Evolutionary conservation across 1,140 invertebrate species (phyloP).

Genomic region (Pemphigus obesinymphae): DNA sequence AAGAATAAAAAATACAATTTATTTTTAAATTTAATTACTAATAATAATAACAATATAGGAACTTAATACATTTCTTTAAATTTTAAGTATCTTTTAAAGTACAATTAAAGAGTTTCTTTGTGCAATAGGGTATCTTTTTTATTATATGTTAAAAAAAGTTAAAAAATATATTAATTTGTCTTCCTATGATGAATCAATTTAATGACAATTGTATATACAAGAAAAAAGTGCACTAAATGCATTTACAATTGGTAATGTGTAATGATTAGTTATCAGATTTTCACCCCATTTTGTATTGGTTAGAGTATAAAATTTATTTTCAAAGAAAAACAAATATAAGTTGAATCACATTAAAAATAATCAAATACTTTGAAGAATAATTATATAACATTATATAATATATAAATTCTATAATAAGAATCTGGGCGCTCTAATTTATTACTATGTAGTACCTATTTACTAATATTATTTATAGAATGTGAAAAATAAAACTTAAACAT

Average conservation of each 20-base stretch:
- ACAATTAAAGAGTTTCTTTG: too few species aligned
- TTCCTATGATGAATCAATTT: neutral
- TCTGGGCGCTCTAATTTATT: constrained; percentile 1
- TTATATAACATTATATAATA: too few species aligned
- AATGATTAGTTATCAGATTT: neutral
- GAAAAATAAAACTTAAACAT: constrained; percentile 23
- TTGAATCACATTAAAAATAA: neutral
- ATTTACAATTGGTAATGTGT: neutral
- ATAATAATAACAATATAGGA: too few species aligned
- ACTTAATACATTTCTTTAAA: too few species aligned
- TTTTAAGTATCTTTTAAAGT: too few species aligned
- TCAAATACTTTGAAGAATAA: neutral
- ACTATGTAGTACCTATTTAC: neutral
- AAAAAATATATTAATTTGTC: neutral
- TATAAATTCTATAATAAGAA: neutral
- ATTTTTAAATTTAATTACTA: too few species aligned
- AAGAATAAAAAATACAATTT: too few species aligned
- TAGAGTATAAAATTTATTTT: neutral
- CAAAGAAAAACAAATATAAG: neutral
- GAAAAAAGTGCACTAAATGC: neutral
- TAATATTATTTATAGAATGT: constrained; percentile 20
- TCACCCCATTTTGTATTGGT: neutral
- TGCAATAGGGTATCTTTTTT: neutral
- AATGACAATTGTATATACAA: neutral
- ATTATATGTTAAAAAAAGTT: neutral